Evolutionary conservation across 35 echinoderm and acorn worm species (phyloP).

Genomic region (Hemicentrotus pulcherrimus): DNA sequence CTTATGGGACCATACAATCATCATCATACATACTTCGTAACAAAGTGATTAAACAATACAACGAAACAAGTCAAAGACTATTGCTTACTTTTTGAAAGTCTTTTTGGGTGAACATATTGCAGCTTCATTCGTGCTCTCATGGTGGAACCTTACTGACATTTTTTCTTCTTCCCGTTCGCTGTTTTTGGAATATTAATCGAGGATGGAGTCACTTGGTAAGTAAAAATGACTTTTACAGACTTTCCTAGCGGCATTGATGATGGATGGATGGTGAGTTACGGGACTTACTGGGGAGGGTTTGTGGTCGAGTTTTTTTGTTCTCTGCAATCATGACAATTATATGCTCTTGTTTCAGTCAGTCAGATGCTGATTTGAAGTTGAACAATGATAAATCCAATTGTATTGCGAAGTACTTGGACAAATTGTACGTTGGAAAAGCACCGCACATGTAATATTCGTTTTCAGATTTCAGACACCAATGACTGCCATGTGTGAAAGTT

Average conservation of each 20-base stretch:
- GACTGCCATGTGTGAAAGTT: too few relatives aligned
- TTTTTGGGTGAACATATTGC: neutral
- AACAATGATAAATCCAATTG: neutral
- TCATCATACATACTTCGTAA: neutral
- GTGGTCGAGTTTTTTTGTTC: neutral
- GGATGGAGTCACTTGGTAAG: conserved; percentile 29
- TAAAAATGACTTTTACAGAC: conserved; percentile 16
- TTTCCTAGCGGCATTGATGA: neutral
- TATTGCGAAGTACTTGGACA: neutral
- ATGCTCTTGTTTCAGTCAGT: neutral
- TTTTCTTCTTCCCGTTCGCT: neutral
- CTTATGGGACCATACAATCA: neutral
- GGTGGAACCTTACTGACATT: conserved; percentile 24
- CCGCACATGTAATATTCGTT: too few relatives aligned
- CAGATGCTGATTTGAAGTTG: neutral
- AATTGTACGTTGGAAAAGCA: neutral
- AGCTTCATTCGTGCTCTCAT: neutral
- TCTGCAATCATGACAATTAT: neutral
- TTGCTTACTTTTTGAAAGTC: neutral
- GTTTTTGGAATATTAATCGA: conserved; percentile 33
- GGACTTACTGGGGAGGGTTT: neutral
- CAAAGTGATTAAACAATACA: neutral
- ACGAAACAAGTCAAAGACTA: neutral
- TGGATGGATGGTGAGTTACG: neutral
- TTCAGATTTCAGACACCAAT: too few relatives aligned